Evolutionary conservation across 2,113 vertebrate genomes (phyloP).

Genomic region (Epinephelus moara): DNA sequence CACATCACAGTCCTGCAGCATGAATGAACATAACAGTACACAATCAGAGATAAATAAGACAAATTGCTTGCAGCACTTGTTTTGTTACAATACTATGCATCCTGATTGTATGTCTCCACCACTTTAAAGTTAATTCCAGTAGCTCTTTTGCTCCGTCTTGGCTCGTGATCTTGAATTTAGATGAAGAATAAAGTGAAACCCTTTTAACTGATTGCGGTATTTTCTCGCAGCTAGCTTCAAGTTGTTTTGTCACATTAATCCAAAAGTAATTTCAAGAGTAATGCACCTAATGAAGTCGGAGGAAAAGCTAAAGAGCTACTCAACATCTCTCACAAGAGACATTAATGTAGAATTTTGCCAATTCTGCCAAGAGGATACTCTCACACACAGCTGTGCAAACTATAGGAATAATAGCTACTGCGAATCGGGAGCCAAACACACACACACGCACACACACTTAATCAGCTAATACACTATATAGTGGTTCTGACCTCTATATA

Average conservation of each 20-base stretch:
- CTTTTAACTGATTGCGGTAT: slow-evolving; percentile 10
- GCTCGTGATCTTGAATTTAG: background rate
- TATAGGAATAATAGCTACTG: background rate
- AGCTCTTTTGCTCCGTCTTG: background rate
- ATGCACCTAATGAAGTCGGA: background rate
- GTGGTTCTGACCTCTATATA: slow-evolving; percentile 9
- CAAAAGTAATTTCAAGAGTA: background rate
- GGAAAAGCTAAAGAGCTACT: background rate
- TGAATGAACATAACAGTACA: slow-evolving; percentile 14
- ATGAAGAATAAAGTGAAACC: slow-evolving; percentile 4
- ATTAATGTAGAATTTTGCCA: background rate
- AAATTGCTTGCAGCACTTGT: background rate
- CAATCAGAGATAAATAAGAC: background rate
- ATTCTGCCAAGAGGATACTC: slow-evolving; percentile 1
- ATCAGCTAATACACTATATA: background rate
- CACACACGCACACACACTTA: background rate
- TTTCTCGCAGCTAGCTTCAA: background rate
- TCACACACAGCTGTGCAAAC: background rate
- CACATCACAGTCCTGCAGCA: slow-evolving; percentile 92
- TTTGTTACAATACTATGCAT: background rate
- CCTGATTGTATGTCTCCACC: background rate
- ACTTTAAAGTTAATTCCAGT: background rate
- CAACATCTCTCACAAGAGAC: background rate
- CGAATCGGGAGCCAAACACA: background rate
- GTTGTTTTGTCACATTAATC: slow-evolving; percentile 10